Conservation (phyloP, 2,113 vertebrate genomes). For the Xyliphius kryptos region DNA sequence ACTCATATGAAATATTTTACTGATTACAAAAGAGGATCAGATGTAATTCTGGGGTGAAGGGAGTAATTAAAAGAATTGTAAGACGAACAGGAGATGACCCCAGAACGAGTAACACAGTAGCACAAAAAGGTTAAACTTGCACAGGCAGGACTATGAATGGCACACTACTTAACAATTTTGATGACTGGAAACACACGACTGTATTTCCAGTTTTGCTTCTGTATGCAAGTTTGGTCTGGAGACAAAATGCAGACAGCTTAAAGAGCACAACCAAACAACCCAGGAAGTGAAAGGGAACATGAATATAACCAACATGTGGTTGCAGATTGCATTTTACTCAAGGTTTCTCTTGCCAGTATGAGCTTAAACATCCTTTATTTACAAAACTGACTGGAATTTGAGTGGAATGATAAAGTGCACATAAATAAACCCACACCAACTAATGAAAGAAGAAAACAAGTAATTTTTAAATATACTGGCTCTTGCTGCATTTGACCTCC, state of each 20-base stretch:
- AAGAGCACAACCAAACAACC: constrained; percentile 44
- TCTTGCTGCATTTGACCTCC: constrained; percentile 20
- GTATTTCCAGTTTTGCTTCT: constrained; percentile 27
- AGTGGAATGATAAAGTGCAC: constrained; percentile 21
- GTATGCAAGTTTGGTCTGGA: constrained; percentile 16
- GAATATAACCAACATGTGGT: constrained; percentile 12
- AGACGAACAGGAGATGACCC: background rate
- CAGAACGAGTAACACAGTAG: constrained; percentile 20
- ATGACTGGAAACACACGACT: background rate
- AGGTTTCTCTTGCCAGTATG: background rate
- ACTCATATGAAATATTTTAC: constrained; percentile 9
- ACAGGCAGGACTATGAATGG: constrained; percentile 1
- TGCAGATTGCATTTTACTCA: constrained; percentile 32
- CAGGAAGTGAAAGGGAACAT: constrained; percentile 35
- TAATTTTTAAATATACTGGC: too few relatives aligned
- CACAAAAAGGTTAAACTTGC: constrained; percentile 26
- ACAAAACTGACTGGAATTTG: too few relatives aligned
- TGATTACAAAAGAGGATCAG: background rate
- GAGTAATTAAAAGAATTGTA: background rate
- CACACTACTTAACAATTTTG: constrained; percentile 10
- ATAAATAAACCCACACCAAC: constrained; percentile 21
- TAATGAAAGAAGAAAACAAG: too few relatives aligned
- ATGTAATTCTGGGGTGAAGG: background rate
- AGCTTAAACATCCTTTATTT: background rate
- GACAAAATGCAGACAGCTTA: constrained; percentile 21